Evolutionary conservation across 2,888 invertebrate species (phyloP).

Genomic region (Paralinhomoeus sp.): DNA sequence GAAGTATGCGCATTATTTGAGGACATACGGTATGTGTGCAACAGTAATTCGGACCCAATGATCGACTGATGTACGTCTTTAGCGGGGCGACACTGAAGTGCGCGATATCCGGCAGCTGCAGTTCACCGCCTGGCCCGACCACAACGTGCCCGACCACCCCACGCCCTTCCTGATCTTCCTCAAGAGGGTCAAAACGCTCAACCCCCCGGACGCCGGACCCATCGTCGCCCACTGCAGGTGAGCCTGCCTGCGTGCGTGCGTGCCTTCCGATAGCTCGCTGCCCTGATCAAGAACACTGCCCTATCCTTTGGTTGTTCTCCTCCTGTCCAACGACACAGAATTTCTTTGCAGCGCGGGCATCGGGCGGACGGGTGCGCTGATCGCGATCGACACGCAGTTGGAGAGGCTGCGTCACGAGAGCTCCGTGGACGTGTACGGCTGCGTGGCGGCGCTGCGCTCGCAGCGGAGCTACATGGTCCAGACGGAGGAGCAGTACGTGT

Average conservation of each 20-base stretch:
- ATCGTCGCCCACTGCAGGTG: slow-evolving; percentile 67
- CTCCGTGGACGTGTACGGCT: slow-evolving; percentile 94
- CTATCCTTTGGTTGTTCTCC: too few relatives aligned
- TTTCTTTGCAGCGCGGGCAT: slow-evolving; percentile 44
- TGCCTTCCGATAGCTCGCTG: too few relatives aligned
- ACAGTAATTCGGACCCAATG: too few relatives aligned
- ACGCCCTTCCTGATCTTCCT: slow-evolving; percentile 93
- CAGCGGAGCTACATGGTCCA: slow-evolving; percentile 37
- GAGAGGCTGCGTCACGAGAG: slow-evolving; percentile 89
- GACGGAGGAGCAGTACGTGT: slow-evolving; percentile 40
- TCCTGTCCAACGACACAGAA: too few relatives aligned
- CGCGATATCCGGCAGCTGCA: slow-evolving; percentile 89
- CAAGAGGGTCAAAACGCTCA: slow-evolving; percentile 65
- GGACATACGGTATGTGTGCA: too few relatives aligned
- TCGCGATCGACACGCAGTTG: slow-evolving; percentile 95
- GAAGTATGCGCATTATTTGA: too few relatives aligned
- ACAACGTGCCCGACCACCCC: slow-evolving; percentile 91
- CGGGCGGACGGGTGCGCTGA: slow-evolving; percentile 82
- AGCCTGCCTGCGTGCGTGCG: too few relatives aligned
- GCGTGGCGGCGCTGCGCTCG: slow-evolving; percentile 85
- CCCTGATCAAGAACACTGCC: too few relatives aligned
- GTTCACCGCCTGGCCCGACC: slow-evolving; percentile 99
- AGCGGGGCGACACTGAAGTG: slow-evolving; percentile 37
- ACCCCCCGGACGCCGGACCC: slow-evolving; percentile 75
- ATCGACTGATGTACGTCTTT: not conserved